Percentiles rank a stretch among this genome's conserved stretches.
Evolutionary conservation across 1,140 invertebrate species (phyloP).

Genomic region (Drosophila ironensis): DNA sequence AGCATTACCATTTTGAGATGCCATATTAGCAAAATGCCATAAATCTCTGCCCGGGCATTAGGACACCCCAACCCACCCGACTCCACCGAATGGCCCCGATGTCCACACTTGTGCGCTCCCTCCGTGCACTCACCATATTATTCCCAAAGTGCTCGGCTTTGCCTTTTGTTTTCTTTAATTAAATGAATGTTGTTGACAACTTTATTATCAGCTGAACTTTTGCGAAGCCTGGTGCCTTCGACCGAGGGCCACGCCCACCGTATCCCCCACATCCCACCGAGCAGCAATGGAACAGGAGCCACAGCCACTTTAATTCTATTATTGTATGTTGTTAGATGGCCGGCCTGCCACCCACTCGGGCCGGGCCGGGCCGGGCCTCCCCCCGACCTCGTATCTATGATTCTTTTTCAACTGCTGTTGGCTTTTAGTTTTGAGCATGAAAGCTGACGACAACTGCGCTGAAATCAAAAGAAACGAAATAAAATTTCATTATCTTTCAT

Average conservation of each 20-base stretch:
- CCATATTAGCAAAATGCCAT: constrained; percentile 67
- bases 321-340: constrained; percentile 56
- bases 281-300: constrained; percentile 16
- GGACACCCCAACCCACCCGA: constrained; percentile 2
- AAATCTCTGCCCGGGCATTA: constrained; percentile 64
- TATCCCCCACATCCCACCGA: neutral
- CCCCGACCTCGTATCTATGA: constrained; percentile 39
- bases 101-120: neutral
- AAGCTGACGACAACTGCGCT: constrained; percentile 66
- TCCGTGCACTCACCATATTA: constrained; percentile 28
- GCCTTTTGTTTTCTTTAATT: constrained; percentile 79
- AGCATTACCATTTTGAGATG: constrained; percentile 59
- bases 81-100: too few species aligned
- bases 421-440: constrained; percentile 69
- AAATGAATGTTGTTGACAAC: constrained; percentile 79
- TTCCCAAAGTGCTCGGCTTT: constrained; percentile 68
- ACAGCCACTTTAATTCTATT: constrained; percentile 75
- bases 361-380: too few species aligned
- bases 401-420: constrained; percentile 70
- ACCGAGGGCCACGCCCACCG: constrained; percentile 19
- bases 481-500: constrained; percentile 80
- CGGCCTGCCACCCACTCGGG: neutral
- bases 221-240: constrained; percentile 40
- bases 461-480: constrained; percentile 79
- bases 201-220: constrained; percentile 78